Evolutionary conservation across 2,797 vertebrate species (phyloP).

Genomic region (Nothura maculosa): DNA sequence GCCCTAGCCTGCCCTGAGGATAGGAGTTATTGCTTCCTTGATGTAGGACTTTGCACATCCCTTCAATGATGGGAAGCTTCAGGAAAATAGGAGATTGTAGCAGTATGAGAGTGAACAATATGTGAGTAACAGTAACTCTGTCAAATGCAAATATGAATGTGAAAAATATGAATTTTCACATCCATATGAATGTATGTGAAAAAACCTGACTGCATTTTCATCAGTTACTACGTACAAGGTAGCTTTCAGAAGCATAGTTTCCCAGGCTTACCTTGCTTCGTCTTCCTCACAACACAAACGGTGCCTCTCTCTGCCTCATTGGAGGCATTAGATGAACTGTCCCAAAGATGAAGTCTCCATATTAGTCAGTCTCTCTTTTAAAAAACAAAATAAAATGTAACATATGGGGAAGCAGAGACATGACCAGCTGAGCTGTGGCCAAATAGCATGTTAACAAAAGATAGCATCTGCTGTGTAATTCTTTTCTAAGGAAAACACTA

Average conservation of each 20-base stretch:
- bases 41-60: neutral
- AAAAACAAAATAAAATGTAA: neutral
- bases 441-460: neutral
- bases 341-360: neutral
- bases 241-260: neutral
- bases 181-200: too few relatives aligned
- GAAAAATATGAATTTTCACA: too few relatives aligned
- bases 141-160: neutral
- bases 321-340: neutral
- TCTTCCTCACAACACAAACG: neutral
- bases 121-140: neutral
- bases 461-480: constrained; percentile 6
- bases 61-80: too few relatives aligned
- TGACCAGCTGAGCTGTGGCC: neutral
- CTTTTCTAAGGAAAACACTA: neutral
- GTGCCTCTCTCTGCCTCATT: neutral
- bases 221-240: neutral
- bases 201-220: neutral
- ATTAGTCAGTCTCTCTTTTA: neutral
- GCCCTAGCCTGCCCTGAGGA: neutral
- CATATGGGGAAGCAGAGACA: neutral
- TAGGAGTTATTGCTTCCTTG: neutral
- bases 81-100: neutral
- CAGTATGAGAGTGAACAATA: neutral
- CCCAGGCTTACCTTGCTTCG: neutral